Evolutionary conservation across 2,113 vertebrate genomes (phyloP), one percentile per base, ranked within the genome.

Genomic region (Eolophus roseicapilla): DNA sequence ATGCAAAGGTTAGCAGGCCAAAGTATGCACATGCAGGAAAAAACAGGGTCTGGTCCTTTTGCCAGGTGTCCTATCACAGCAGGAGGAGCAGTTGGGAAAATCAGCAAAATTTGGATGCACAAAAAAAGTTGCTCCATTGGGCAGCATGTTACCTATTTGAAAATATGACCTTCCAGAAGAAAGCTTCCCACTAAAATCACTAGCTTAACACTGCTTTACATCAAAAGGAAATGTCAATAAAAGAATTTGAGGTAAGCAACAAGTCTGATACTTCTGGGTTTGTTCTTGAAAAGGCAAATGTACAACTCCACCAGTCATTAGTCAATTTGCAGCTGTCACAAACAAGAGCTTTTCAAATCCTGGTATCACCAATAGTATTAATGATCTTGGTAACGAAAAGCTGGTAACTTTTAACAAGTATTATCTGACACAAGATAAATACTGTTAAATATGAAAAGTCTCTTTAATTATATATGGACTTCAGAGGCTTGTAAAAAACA

Each of bases 391-490:
- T 96, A 96, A 97, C 86, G 69, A 94, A 95, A 94, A 93, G 69
- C 63, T 93, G 87, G 91, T 96, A 93, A 82, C 87, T 96, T 94
- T 90, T 94, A 97, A 95, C 82, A 94, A 95, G 82, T 80, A 76
- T 93, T 96, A 92, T 88, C 91, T 95, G 88, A 93, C 80, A 84
- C 55, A 92, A 95, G 76, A 73, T 88, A 95, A 95, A 96, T 91
- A 81, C 59, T 86, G 81, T 95, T 92, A 96, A 97, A 96, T 94
- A 93, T 91, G 83, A 95, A 59, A 97, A 94, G 67, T 67, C 87
- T 83, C 47, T 95, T 88, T 94, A 96, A 94, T 96, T 92, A 90
- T 47, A 60, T 3, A 33, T 14, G 59, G 81, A 76, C 49, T 62
- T 67, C 41, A 71, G 65, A 91, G 60, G 46, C 37, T 88, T 70